Evolutionary conservation across 2,113 vertebrate species (phyloP).

Genomic region (Dipodomys stephensi): DNA sequence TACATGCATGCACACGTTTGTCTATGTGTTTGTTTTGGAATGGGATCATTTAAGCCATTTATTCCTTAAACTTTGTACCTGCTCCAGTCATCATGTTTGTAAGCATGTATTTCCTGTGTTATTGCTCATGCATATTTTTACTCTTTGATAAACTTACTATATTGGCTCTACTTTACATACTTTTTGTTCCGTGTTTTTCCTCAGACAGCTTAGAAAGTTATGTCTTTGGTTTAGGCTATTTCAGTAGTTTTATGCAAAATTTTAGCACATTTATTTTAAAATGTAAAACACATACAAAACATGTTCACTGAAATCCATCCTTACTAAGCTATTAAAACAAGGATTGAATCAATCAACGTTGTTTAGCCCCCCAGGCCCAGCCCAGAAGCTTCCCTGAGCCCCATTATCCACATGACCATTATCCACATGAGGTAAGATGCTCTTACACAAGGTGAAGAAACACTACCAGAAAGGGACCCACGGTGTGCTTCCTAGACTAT

Average conservation of each 20-base stretch:
- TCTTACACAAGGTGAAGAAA: too few relatives aligned
- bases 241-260: not conserved
- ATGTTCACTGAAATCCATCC: not conserved
- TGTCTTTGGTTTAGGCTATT: constrained; percentile 8
- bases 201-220: not conserved
- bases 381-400: not conserved
- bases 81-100: not conserved
- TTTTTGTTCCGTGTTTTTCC: not conserved
- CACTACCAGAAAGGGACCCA: not conserved
- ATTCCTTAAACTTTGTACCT: not conserved
- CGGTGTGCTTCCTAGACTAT: not conserved
- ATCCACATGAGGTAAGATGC: not conserved
- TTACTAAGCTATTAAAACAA: not conserved
- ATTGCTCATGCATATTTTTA: not conserved
- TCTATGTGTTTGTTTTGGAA: not conserved
- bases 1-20: too few relatives aligned
- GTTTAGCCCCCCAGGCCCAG: not conserved
- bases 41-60: not conserved
- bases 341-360: too few relatives aligned
- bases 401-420: not conserved
- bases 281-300: not conserved
- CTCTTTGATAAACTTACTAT: not conserved
- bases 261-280: not conserved
- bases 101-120: not conserved
- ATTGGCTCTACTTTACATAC: not conserved